phyloP scores from a whole-genome alignment of 1,140 invertebrate genomes.

The Danaus plexippus region DNA sequence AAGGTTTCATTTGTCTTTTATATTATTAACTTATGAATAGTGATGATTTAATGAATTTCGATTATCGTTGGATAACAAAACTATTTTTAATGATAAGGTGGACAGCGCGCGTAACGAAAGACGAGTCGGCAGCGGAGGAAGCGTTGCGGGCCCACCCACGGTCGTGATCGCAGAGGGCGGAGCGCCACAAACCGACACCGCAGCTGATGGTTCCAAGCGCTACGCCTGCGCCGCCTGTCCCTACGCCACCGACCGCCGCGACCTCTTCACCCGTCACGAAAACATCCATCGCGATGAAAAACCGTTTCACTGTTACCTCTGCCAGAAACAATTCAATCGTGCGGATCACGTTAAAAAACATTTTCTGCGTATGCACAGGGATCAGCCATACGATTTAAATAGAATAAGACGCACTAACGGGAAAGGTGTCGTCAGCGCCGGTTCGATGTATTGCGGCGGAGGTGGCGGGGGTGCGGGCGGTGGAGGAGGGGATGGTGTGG shows the following conservation, averaged over 20 bases:
- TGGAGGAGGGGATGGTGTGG: conserved; percentile 19
- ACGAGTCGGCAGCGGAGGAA: conserved; percentile 26
- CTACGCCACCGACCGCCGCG: conserved; percentile 91
- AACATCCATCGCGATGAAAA: conserved; percentile 96
- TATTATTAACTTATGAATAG: too few relatives aligned
- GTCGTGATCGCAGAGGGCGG: conserved; percentile 28
- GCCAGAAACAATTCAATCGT: conserved; percentile 92
- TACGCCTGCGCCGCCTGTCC: conserved; percentile 90
- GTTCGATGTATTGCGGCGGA: conserved; percentile 51
- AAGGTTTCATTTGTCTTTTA: conserved; percentile 53
- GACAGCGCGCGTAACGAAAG: conserved; percentile 19
- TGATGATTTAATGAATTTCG: too few relatives aligned
- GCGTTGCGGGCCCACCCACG: conserved; percentile 20
- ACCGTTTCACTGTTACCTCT: conserved; percentile 93
- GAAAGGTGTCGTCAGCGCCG: conserved; percentile 63
- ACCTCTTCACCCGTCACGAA: conserved; percentile 95
- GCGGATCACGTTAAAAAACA: conserved; percentile 97
- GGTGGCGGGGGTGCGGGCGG: conserved; percentile 17
- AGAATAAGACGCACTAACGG: conserved; percentile 77
- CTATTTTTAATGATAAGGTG: conserved; percentile 9
- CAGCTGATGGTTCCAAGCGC: conserved; percentile 74
- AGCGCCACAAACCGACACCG: conserved; percentile 25
- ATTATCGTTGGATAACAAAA: too few relatives aligned
- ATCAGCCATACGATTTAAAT: conserved; percentile 88
- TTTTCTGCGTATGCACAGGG: conserved; percentile 90